These are phyloP conservation scores for Halocynthia aurantium DNA, from an alignment of 23 tunicate genomes.

Conservation along the genomic window DNA sequence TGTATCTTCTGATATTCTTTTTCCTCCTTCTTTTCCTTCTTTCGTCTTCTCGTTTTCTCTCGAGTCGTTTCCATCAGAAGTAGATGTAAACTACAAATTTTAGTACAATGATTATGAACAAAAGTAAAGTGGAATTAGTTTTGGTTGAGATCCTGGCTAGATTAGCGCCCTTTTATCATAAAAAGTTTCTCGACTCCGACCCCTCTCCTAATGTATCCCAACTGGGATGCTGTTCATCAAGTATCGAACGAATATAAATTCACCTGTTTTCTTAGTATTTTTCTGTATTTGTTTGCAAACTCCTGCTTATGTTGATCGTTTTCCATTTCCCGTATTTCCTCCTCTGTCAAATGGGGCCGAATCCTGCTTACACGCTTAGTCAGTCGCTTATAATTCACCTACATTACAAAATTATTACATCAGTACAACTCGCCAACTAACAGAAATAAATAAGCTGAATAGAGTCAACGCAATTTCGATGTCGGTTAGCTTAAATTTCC, in stretches of 20 bases:
- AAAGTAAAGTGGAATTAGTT: too few species aligned
- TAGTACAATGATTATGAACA: too few species aligned
- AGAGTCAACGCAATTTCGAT: too few species aligned
- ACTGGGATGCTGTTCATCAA: neutral
- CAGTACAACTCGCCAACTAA: too few species aligned
- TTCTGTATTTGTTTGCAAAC: constrained; percentile 86
- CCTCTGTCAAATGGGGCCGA: constrained; percentile 65
- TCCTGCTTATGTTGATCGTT: constrained; percentile 62
- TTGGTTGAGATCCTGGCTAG: too few species aligned
- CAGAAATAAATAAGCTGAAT: too few species aligned
- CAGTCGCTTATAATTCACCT: constrained; percentile 70
- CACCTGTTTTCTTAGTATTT: constrained; percentile 35
- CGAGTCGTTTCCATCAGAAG: neutral
- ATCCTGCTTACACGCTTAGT: constrained; percentile 76
- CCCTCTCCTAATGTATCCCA: constrained; percentile 3
- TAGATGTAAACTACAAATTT: too few species aligned
- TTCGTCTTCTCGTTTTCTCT: neutral
- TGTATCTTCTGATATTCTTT: neutral
- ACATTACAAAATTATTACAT: neutral
- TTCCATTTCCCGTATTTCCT: constrained; percentile 81
- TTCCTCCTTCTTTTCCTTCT: neutral
- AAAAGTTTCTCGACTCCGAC: neutral
- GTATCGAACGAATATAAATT: neutral
- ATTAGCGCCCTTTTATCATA: neutral
- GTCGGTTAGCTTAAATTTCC: too few species aligned